A percentile compares a stretch with the other conserved stretches of the same genome.
Conservation (phyloP, 1,140 invertebrate genomes). For the Portunus trituberculatus region DNA sequence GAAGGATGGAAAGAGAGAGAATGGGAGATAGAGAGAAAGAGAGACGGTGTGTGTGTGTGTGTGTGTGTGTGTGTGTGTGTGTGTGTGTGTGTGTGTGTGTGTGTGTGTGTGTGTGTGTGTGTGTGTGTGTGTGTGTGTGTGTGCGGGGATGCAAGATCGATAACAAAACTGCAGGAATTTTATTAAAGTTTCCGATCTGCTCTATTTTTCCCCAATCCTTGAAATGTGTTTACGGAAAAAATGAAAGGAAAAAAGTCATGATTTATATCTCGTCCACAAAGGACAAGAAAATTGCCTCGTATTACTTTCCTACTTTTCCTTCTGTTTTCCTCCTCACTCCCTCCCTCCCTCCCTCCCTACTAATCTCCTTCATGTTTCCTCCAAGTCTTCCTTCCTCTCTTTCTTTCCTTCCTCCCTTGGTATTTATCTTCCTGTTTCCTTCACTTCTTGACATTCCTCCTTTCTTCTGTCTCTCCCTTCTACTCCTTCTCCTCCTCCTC, state of each 20-base stretch:
- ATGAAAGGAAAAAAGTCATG: neutral
- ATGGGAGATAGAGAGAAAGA: neutral
- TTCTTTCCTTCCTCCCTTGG: neutral
- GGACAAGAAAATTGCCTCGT: neutral
- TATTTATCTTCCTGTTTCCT: neutral
- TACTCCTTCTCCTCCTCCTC: neutral
- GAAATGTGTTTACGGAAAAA: neutral
- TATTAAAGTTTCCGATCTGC: neutral
- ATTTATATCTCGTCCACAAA: neutral
- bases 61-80: too few species aligned
- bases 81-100: too few species aligned
- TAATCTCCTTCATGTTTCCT: neutral
- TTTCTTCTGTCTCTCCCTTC: neutral
- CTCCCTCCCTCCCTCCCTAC: neutral
- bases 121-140: too few species aligned
- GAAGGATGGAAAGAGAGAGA: neutral
- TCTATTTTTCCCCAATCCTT: neutral
- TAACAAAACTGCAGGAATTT: neutral
- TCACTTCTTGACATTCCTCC: neutral
- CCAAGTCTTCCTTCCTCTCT: neutral
- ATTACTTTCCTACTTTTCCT: conserved; percentile 13
- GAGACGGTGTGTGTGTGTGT: neutral
- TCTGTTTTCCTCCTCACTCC: neutral
- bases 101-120: too few species aligned
- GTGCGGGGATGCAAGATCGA: neutral